Evolutionary conservation across 2,888 invertebrate genomes (phyloP).

Genomic region (Yponomeuta malinellus): DNA sequence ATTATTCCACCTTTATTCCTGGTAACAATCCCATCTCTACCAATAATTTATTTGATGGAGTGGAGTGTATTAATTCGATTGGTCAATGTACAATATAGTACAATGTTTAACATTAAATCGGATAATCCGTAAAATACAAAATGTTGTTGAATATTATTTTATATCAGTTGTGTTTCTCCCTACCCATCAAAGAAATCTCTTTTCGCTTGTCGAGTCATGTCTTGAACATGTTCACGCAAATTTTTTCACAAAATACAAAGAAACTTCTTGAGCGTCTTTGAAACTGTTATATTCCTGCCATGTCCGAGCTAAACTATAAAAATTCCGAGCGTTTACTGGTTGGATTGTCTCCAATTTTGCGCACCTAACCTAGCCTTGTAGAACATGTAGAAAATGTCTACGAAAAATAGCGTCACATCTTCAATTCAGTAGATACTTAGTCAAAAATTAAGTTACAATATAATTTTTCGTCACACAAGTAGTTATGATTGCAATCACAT

Average conservation of each 20-base stretch:
- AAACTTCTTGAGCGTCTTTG: slow-evolving; percentile 35
- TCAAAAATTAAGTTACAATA: too few relatives aligned
- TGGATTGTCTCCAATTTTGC: slow-evolving; percentile 51
- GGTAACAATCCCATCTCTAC: too few relatives aligned
- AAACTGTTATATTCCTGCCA: slow-evolving; percentile 43
- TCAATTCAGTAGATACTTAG: slow-evolving; percentile 6
- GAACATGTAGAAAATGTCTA: slow-evolving; percentile 46
- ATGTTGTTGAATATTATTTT: neutral
- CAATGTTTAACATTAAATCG: too few relatives aligned
- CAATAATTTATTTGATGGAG: too few relatives aligned
- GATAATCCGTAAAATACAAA: too few relatives aligned
- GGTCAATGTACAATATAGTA: too few relatives aligned
- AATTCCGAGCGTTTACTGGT: slow-evolving; percentile 41
- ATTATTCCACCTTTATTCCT: too few relatives aligned
- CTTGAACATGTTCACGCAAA: slow-evolving; percentile 8
- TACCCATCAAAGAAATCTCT: neutral
- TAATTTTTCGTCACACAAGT: too few relatives aligned
- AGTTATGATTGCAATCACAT: too few relatives aligned
- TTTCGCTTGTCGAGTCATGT: neutral
- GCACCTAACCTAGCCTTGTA: slow-evolving; percentile 32
- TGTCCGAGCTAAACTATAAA: slow-evolving; percentile 44
- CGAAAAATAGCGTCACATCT: slow-evolving; percentile 17
- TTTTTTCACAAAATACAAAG: slow-evolving; percentile 14
- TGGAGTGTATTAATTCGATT: too few relatives aligned
- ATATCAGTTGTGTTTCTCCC: neutral